Conservation (phyloP, 2,113 vertebrate genomes). For the Camarhynchus parvulus region DNA sequence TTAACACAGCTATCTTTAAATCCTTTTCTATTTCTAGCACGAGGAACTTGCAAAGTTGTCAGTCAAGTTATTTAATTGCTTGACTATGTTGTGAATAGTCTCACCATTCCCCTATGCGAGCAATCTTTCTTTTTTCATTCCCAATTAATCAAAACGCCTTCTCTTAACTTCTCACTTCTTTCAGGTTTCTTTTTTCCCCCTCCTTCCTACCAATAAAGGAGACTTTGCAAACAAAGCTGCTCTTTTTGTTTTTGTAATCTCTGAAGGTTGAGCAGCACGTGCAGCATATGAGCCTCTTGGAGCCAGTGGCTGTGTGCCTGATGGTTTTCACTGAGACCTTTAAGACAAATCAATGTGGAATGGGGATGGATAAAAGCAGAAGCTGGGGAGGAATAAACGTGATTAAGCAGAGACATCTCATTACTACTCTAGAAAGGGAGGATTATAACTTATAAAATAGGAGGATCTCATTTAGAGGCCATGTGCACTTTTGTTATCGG, state of each 20-base stretch:
- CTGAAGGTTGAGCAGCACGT: not conserved
- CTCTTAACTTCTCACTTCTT: not conserved
- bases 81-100: not conserved
- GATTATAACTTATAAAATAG: conserved; percentile 58
- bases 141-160: not conserved
- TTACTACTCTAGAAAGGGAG: conserved; percentile 60
- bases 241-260: not conserved
- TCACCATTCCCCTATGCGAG: not conserved
- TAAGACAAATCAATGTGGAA: conserved; percentile 53
- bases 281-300: not conserved
- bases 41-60: not conserved
- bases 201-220: not conserved
- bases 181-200: not conserved
- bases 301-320: not conserved
- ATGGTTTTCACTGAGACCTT: conserved; percentile 33
- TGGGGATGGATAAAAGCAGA: conserved; percentile 38
- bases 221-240: conserved; percentile 24
- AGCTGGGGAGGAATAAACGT: not conserved
- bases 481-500: conserved; percentile 56
- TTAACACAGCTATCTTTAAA: not conserved
- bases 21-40: not conserved
- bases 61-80: not conserved
- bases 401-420: conserved; percentile 58
- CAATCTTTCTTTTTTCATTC: not conserved
- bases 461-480: conserved; percentile 58